Evolutionary conservation across 2,797 vertebrate genomes (phyloP).

Genomic region (Podargus strigoides): DNA sequence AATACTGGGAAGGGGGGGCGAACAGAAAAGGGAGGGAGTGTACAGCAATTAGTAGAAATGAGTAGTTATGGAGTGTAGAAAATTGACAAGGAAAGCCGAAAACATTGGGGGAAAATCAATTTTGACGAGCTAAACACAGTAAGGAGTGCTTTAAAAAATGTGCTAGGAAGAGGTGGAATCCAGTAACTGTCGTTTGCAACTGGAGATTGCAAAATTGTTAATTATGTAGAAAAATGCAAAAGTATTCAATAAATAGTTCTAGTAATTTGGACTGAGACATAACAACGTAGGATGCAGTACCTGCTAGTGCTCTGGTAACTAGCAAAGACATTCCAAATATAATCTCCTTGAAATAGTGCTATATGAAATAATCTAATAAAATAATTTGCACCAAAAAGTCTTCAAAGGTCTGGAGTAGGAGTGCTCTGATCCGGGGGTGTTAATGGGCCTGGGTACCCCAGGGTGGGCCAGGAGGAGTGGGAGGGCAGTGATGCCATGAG

Average conservation of each 20-base stretch:
- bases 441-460: not conserved
- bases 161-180: not conserved
- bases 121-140: slow-evolving; percentile 15
- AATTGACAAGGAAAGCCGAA: slow-evolving; percentile 26
- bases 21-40: not conserved
- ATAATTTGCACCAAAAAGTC: not conserved
- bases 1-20: not conserved
- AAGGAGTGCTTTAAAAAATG: not conserved
- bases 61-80: not conserved
- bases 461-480: not conserved
- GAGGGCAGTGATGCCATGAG: not conserved
- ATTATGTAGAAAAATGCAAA: slow-evolving; percentile 33
- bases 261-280: not conserved
- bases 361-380: not conserved
- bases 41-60: slow-evolving; percentile 19
- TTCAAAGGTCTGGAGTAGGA: not conserved
- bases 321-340: not conserved
- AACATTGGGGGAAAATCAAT: slow-evolving; percentile 35
- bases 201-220: slow-evolving; percentile 10
- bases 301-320: not conserved
- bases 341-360: not conserved
- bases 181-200: not conserved
- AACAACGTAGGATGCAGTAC: not conserved
- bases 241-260: not conserved
- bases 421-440: accelerated